Evolutionary conservation across 37 sponge, comb jelly and placozoan species (phyloP), one percentile per base, ranked within the genome.

Genomic region (Ianthella basta): DNA sequence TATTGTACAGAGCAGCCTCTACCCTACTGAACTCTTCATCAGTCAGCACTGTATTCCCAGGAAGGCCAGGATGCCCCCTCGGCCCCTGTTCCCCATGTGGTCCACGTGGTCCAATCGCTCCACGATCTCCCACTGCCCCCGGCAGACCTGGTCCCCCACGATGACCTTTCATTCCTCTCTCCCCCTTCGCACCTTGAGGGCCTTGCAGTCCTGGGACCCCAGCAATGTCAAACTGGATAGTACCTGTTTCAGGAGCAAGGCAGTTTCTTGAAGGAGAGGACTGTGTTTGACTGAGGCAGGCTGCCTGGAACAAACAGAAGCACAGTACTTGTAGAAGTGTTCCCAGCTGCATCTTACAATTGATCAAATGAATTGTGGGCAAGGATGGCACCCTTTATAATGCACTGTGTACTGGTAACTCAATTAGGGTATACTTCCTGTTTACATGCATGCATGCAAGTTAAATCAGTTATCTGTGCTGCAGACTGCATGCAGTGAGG

Each of bases 111-210:
- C 78, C 78, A 39, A 15, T 16, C 25, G 21, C 10, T 41, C 78
- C 78, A 0, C 1, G 16, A 19, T 75, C 78, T 36, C 78, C 78
- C 78, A 40, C 39, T 40, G 50, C 4, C 1, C 78, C 78, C 3
- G 37, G 21, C 18, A 44, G 78, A 2, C 78, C 78, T 21, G 78
- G 78, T 44, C 50, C 50, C 3, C 50, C 50, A 36, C 24, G 78
- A 44, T 3, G 6, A 44, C 50, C 50, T 8, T 44, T 44, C 50
- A 44, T 44, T 10, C 78, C 78, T 1, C 1, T 39, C 16, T 53
- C 53, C 40, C 78, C 78, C 25, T 75, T 39, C 14, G 15, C 53
- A n/a, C 70, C 70, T 32, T 30, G 70, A 30, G 70, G 70, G 0
- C 78, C 78, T 15, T 44, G 50, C 6, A 8, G 50, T 44, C 50